Conservation (phyloP, 2,797 vertebrate species). For the Ptychobarbus kaznakovi region DNA sequence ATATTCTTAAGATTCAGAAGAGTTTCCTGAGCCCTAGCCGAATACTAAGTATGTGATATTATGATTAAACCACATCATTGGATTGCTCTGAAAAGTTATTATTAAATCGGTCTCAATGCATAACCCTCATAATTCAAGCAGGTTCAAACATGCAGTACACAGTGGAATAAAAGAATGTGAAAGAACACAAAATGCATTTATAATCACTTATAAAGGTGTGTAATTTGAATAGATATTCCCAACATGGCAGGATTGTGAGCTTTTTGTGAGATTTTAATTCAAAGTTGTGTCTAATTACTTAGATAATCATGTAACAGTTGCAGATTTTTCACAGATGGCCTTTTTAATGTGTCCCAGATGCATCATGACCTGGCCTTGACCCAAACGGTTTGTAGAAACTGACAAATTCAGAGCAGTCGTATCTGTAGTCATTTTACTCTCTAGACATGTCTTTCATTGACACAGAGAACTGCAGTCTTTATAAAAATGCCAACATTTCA, state of each 20-base stretch:
- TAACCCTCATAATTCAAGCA: conserved; percentile 53
- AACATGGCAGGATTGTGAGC: conserved; percentile 20
- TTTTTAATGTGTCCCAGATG: conserved; percentile 81
- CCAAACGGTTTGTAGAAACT: conserved; percentile 83
- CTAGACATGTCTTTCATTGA: conserved; percentile 57
- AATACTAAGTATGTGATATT: conserved; percentile 62
- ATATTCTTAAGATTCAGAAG: conserved; percentile 71
- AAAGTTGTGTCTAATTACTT: conserved; percentile 59
- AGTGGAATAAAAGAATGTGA: conserved; percentile 38
- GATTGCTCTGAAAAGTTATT: conserved; percentile 56
- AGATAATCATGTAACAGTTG: conserved; percentile 64
- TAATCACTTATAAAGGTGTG: conserved; percentile 30
- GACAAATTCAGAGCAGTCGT: conserved; percentile 81
- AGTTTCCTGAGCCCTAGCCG: conserved; percentile 67
- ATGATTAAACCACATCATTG: conserved; percentile 58
- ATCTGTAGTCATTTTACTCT: conserved; percentile 61
- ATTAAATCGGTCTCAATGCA: conserved; percentile 59
- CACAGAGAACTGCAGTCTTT: conserved; percentile 48
- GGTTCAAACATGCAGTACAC: conserved; percentile 44
- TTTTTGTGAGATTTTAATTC: conserved; percentile 53
- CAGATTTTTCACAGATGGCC: conserved; percentile 75
- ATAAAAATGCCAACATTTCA: conserved; percentile 55
- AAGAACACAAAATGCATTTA: conserved; percentile 31
- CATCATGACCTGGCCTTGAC: conserved; percentile 75
- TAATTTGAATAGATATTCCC: conserved; percentile 38